Evolutionary conservation across 2,888 invertebrate species (phyloP).

Genomic region (Rhamnusium bicolor): DNA sequence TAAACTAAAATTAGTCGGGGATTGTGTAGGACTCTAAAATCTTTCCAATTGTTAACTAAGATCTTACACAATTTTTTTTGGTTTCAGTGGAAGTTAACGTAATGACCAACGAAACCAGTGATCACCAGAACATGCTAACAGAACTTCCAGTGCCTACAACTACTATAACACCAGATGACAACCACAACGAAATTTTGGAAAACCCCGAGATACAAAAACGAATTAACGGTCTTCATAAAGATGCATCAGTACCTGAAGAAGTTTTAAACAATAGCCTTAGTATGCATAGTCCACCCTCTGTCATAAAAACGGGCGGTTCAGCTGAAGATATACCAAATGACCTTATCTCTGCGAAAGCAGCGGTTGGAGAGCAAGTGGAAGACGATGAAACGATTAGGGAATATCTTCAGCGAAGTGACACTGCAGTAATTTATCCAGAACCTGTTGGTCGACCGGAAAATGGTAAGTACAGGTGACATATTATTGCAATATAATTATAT

Average conservation of each 20-base stretch:
- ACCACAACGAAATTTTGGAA: constrained; percentile 65
- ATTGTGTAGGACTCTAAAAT: no score
- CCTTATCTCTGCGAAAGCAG: constrained; percentile 58
- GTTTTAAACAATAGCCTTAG: constrained; percentile 57
- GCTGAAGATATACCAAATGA: constrained; percentile 59
- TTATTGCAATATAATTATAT: no score
- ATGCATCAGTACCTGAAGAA: constrained; percentile 57
- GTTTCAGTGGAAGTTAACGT: constrained; percentile 68
- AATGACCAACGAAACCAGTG: constrained; percentile 54
- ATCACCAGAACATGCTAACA: constrained; percentile 56
- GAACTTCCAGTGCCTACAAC: constrained; percentile 49
- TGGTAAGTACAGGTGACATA: constrained; percentile 3
- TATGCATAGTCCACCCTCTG: constrained; percentile 57
- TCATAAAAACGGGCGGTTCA: constrained; percentile 59
- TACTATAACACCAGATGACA: constrained; percentile 61
- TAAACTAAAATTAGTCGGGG: no score
- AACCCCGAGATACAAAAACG: constrained; percentile 47
- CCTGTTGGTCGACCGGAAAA: constrained; percentile 62
- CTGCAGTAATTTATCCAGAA: constrained; percentile 73
- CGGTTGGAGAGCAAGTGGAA: constrained; percentile 57
- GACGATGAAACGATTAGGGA: constrained; percentile 70
- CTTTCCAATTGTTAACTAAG: no score
- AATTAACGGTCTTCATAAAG: constrained; percentile 7
- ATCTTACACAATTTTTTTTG: constrained; percentile 30
- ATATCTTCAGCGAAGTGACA: constrained; percentile 72